These are phyloP conservation scores for Drosophila merina DNA, from an alignment of 2,888 invertebrate genomes.

Conservation along the genomic window DNA sequence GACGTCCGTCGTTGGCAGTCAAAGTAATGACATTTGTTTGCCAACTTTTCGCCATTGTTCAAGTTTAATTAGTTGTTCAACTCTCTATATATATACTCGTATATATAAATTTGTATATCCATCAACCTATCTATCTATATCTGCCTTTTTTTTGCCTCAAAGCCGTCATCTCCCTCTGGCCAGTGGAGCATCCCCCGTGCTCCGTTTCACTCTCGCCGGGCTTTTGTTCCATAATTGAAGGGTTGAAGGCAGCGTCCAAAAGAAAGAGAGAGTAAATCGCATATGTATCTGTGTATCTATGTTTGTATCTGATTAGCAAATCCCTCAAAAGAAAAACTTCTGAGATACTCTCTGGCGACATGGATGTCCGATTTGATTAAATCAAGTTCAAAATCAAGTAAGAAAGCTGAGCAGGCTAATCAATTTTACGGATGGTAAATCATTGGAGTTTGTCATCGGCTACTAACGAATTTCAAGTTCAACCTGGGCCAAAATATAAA, in stretches of 20 bases:
- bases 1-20: conserved; percentile 2
- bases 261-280: conserved; percentile 36
- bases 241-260: conserved; percentile 33
- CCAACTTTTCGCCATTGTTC: conserved; percentile 72
- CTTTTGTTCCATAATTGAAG: conserved; percentile 61
- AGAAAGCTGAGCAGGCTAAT: background rate
- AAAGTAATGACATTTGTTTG: conserved; percentile 70
- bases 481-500: conserved; percentile 17
- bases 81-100: conserved; percentile 10
- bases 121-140: conserved; percentile 8
- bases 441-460: background rate
- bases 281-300: background rate
- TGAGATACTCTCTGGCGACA: background rate
- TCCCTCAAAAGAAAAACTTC: background rate
- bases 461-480: conserved; percentile 5
- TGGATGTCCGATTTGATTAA: background rate
- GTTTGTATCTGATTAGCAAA: conserved; percentile 18
- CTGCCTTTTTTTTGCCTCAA: conserved; percentile 28
- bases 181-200: background rate
- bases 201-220: conserved; percentile 39
- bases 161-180: conserved; percentile 11
- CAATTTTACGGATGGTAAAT: background rate
- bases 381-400: conserved; percentile 1
- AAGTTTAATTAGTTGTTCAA: conserved; percentile 75
- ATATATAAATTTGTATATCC: background rate